phyloP scores from a whole-genome alignment of 2,797 vertebrate genomes.

The Lerista edwardsae region DNA sequence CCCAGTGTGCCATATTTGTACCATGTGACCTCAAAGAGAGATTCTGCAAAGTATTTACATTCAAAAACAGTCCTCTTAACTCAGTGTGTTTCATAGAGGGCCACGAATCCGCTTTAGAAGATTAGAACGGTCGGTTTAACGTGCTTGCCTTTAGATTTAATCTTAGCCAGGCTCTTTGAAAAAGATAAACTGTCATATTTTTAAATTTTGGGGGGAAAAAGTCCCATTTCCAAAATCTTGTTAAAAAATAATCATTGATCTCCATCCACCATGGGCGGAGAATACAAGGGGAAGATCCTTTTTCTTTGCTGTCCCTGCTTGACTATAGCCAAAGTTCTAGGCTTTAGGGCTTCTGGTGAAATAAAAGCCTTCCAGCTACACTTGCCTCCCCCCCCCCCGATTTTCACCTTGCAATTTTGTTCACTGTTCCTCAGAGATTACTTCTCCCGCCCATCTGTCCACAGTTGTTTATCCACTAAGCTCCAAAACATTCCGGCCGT shows the following conservation, averaged over 20 bases:
- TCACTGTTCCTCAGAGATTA: slow-evolving; percentile 49
- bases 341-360: neutral
- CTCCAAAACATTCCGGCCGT: slow-evolving; percentile 37
- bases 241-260: neutral
- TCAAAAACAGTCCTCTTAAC: neutral
- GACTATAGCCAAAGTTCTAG: neutral
- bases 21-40: neutral
- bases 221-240: neutral
- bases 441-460: slow-evolving; percentile 46
- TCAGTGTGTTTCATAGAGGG: neutral
- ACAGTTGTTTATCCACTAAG: slow-evolving; percentile 40
- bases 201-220: neutral
- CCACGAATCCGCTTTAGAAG: neutral
- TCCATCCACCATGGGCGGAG: neutral
- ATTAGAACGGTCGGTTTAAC: neutral
- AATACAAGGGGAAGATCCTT: neutral
- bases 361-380: slow-evolving; percentile 21
- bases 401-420: slow-evolving; percentile 35
- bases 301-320: neutral
- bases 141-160: neutral
- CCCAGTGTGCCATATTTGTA: neutral
- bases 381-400: neutral
- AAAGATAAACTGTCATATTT: neutral
- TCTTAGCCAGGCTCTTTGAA: neutral
- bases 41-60: neutral